phyloP scores from a whole-genome alignment of 2,797 vertebrate species.

The Myripristis jacobus region DNA sequence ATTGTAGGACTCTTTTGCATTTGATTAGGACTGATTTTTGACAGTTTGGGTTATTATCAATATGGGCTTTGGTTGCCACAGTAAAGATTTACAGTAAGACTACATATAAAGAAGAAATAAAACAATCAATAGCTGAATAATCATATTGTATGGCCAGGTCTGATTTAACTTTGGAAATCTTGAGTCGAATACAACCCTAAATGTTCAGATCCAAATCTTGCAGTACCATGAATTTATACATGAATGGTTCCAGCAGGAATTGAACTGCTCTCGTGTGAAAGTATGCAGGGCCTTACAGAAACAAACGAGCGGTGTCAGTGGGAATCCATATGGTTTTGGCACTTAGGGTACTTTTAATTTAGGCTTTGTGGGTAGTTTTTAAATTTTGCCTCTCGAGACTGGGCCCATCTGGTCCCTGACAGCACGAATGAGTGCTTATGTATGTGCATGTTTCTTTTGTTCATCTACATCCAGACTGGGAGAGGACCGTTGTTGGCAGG shows the following conservation, averaged over 20 bases:
- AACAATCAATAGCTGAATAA: too few species aligned
- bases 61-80: too few species aligned
- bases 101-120: too few species aligned
- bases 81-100: too few species aligned
- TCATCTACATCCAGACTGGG: conserved; percentile 55
- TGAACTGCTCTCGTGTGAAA: conserved; percentile 33
- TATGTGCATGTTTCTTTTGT: conserved; percentile 26
- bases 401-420: conserved; percentile 69
- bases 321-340: conserved; percentile 36
- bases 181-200: too few species aligned
- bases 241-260: conserved; percentile 11
- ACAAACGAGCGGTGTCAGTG: conserved; percentile 36
- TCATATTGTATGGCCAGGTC: too few species aligned
- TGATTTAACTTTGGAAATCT: too few species aligned
- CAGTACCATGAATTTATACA: conserved; percentile 14
- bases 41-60: too few species aligned
- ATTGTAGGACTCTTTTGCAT: too few species aligned
- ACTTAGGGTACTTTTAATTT: conserved; percentile 50
- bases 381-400: conserved; percentile 47
- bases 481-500: conserved; percentile 36
- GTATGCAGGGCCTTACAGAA: conserved; percentile 29
- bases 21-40: too few species aligned
- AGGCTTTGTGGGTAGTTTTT: conserved; percentile 59
- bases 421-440: conserved; percentile 44
- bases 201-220: conserved; percentile 46